Percentiles rank a stretch among this genome's conserved stretches.
phyloP scores from a whole-genome alignment of 2,113 vertebrate species.

The Symphodus melops region DNA sequence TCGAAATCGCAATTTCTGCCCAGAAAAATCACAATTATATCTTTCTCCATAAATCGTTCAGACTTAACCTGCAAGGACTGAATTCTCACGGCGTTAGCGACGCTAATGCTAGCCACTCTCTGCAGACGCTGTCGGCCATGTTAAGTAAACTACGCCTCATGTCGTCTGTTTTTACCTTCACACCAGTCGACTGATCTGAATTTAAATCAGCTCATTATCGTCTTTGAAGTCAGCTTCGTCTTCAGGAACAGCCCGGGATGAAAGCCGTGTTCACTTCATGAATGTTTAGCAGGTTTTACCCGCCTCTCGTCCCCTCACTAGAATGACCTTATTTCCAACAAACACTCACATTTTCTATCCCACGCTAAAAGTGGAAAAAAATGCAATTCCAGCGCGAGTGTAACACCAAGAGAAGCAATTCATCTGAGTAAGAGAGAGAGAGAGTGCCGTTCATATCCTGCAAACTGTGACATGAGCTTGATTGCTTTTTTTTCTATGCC shows the following conservation, averaged over 20 bases:
- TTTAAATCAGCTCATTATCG: conserved; percentile 3
- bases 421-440: conserved; percentile 31
- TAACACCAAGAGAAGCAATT: conserved; percentile 22
- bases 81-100: too few species aligned
- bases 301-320: background rate
- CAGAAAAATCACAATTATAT: too few species aligned
- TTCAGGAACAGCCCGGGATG: background rate
- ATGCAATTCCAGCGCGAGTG: conserved; percentile 34
- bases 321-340: conserved; percentile 27
- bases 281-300: conserved; percentile 7
- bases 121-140: too few species aligned
- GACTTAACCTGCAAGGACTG: too few species aligned
- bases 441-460: background rate
- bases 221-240: background rate
- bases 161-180: too few species aligned
- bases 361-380: background rate
- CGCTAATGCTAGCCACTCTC: too few species aligned
- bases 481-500: conserved; percentile 37
- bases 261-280: conserved; percentile 1
- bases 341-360: conserved; percentile 35
- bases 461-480: conserved; percentile 16
- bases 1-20: too few species aligned
- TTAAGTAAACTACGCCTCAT: too few species aligned
- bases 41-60: too few species aligned
- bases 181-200: background rate